Conservation (phyloP, 2,797 vertebrate genomes). For the Octomys mimax region DNA sequence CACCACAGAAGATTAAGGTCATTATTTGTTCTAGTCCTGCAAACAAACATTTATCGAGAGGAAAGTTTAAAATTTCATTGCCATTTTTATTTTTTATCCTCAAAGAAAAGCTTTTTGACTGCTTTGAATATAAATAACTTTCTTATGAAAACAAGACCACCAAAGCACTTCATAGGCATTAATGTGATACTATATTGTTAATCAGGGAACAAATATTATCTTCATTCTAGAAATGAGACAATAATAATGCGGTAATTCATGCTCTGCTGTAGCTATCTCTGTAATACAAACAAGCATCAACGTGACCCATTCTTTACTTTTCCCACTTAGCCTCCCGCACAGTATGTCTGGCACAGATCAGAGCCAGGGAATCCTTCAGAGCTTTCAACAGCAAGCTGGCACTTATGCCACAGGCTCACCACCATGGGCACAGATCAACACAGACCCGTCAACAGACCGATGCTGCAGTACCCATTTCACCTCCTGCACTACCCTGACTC, state of each 20-base stretch:
- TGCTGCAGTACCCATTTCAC: neutral
- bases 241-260: neutral
- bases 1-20: neutral
- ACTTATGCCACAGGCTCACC: neutral
- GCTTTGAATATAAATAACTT: neutral
- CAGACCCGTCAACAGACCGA: neutral
- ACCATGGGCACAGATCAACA: neutral
- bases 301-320: neutral
- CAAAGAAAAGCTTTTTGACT: neutral
- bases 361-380: neutral
- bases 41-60: neutral
- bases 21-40: neutral
- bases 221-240: conserved; percentile 24
- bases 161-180: neutral
- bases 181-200: neutral
- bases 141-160: neutral
- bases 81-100: neutral
- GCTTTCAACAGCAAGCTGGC: neutral
- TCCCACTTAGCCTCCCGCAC: neutral
- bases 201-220: neutral
- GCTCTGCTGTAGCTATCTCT: neutral
- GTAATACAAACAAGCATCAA: neutral
- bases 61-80: neutral
- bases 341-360: neutral
- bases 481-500: neutral